Evolutionary conservation across 2,888 invertebrate genomes (phyloP).

Genomic region (Dryadula phaetusa): DNA sequence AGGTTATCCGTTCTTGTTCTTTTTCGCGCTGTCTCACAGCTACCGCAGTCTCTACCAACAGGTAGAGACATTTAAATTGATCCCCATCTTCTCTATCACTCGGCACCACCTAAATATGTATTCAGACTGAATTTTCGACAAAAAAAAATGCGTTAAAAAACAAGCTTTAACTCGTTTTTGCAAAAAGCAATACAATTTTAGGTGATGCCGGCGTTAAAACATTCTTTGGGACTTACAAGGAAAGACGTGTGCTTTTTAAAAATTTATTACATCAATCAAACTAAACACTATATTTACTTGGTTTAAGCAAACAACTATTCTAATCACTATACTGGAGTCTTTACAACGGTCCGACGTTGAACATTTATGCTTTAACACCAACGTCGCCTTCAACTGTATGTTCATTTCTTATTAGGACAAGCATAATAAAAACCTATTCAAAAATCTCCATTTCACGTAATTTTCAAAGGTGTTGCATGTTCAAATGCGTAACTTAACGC

Average conservation of each 20-base stretch:
- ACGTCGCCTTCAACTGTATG: conserved; percentile 59
- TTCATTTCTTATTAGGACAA: background rate
- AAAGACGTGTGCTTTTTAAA: conserved; percentile 49
- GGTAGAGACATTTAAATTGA: conserved; percentile 71
- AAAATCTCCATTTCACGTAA: background rate
- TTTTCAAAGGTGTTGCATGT: too few species aligned
- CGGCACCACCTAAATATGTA: conserved; percentile 67
- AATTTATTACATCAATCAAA: conserved; percentile 61
- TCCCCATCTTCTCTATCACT: conserved; percentile 58
- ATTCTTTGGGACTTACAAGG: conserved; percentile 53
- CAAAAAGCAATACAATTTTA: conserved; percentile 48
- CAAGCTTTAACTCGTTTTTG: background rate
- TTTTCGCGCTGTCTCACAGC: conserved; percentile 72
- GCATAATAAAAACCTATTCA: background rate
- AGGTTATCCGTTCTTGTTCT: conserved; percentile 59
- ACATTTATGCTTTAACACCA: conserved; percentile 71
- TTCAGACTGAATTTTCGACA: background rate
- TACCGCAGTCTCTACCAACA: conserved; percentile 73
- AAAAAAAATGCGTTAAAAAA: background rate
- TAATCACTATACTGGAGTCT: conserved; percentile 39
- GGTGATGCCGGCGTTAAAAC: conserved; percentile 80
- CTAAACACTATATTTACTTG: conserved; percentile 46
- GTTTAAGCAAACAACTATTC: conserved; percentile 38
- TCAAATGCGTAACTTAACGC: too few species aligned
- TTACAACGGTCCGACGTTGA: conserved; percentile 44